Evolutionary conservation across 2,888 invertebrate genomes (phyloP).

Genomic region (Leucophenga montana): DNA sequence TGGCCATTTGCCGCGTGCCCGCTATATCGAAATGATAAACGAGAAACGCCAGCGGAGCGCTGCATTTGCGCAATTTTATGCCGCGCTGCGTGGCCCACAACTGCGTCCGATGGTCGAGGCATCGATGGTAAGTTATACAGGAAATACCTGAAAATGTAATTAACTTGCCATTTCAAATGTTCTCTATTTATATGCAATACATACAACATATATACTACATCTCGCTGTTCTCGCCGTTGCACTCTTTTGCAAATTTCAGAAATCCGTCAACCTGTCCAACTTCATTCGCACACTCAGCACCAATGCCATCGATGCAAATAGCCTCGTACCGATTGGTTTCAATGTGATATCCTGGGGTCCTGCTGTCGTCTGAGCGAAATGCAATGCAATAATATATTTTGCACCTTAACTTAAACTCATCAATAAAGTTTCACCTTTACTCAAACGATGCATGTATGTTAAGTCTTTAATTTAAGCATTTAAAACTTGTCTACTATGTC

Average conservation of each 20-base stretch:
- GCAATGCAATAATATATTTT: neutral
- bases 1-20: constrained; percentile 56
- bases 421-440: neutral
- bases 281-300: constrained; percentile 51
- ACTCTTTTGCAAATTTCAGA: constrained; percentile 42
- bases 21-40: constrained; percentile 58
- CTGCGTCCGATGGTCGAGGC: constrained; percentile 52
- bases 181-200: too few relatives aligned
- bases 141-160: neutral
- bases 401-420: neutral
- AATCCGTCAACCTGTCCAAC: constrained; percentile 45
- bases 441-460: neutral
- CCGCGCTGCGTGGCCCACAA: constrained; percentile 54
- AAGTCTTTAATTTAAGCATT: constrained; percentile 5
- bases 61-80: constrained; percentile 61
- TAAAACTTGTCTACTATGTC: neutral
- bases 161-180: too few relatives aligned
- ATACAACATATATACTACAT: neutral
- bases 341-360: constrained; percentile 67
- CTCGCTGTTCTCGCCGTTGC: neutral
- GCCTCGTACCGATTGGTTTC: constrained; percentile 55
- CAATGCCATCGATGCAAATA: constrained; percentile 55
- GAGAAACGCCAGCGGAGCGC: constrained; percentile 52
- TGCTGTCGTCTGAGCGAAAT: neutral
- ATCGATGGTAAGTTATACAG: constrained; percentile 51